Base-by-base conservation (phyloP, 2,797 vertebrate species). In the Cryptoblepharus egeriae region DNA sequence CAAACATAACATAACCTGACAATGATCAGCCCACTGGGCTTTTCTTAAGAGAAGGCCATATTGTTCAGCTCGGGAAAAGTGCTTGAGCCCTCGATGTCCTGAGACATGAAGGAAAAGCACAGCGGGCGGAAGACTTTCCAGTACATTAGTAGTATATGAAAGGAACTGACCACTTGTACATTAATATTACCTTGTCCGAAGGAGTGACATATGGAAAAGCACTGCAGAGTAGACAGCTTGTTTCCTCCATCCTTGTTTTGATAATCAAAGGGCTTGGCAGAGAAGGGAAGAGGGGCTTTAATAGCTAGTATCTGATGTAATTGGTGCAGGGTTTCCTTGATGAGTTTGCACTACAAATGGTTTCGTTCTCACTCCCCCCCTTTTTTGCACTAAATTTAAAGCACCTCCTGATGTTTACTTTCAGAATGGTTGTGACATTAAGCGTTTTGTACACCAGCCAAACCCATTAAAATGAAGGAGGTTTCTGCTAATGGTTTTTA, bases 61-160 rank as follows among this genome's bases (percentile, higher is more conserved):
- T 97, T 98, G 97, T 98, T 97, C 95, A 95, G 92, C 80, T 74
- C 89, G 82, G 95, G 94, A 93, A 94, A 84, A 84, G 90, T 90
- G 87, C 89, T 83, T 79, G 52, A 93, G 88, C 94, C 88, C 68
- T 74, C 90, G 94, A 92, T 95, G 93, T 96, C 96, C 95, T 91
- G 95, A 95, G 96, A 94, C 92, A 85, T 90, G 95, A 94, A 93
- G 87, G 70, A 91, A 93, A 95, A 96, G 96, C 94, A 94, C 83
- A 71, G 82, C 93, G 91, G 92, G 96, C 95, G 96, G 95, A 97
- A 97, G 96, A 91, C 95, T 98, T 98, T 98, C 97, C 98, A 97
- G 96, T 97, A 97, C 97, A 97, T 98, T 98, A 97, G 96, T 93
- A 96, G 95, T 96, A 94, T 96, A 97, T 97, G 96, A 96, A 97